Percentiles rank a stretch among this genome's conserved stretches.
These are phyloP conservation scores for Tetranychus truncatus DNA, from an alignment of 2,888 invertebrate species.

Conservation along the genomic window DNA sequence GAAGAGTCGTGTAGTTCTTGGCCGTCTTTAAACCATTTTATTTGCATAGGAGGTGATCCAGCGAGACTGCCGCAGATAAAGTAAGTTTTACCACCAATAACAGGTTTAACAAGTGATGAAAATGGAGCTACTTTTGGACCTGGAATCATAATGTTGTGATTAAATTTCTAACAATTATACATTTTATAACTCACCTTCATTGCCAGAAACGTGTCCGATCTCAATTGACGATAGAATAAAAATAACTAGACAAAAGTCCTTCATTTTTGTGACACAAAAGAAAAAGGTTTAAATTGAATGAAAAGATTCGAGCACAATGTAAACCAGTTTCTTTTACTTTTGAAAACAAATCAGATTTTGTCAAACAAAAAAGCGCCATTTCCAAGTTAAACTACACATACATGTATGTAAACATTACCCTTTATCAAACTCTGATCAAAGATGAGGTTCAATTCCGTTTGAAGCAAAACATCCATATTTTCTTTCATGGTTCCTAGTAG, in stretches of 20 bases:
- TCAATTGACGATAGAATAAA: not conserved
- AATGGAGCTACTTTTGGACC: not conserved
- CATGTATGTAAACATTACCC: not conserved
- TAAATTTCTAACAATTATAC: not conserved
- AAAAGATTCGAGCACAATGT: not conserved
- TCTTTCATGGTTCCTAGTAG: not conserved
- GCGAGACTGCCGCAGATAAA: not conserved
- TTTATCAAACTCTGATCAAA: not conserved
- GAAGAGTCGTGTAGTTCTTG: conserved; percentile 9
- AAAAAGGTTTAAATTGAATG: not conserved
- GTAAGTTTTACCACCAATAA: not conserved
- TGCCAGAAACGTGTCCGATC: not conserved
- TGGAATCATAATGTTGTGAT: not conserved
- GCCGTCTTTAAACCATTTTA: conserved; percentile 32
- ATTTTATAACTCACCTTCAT: not conserved
- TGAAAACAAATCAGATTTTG: not conserved
- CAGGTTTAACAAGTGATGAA: not conserved
- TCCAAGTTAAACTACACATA: not conserved
- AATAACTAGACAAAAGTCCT: too few relatives aligned
- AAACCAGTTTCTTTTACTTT: not conserved
- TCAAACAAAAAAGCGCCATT: not conserved
- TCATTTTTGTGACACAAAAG: not conserved
- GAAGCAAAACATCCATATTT: not conserved
- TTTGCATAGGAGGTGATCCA: conserved; percentile 27
- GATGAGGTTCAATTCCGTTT: not conserved